Percentiles rank a stretch among this genome's conserved stretches.
Evolutionary conservation across 2,113 vertebrate genomes (phyloP).

Genomic region (Eulemur rufifrons): DNA sequence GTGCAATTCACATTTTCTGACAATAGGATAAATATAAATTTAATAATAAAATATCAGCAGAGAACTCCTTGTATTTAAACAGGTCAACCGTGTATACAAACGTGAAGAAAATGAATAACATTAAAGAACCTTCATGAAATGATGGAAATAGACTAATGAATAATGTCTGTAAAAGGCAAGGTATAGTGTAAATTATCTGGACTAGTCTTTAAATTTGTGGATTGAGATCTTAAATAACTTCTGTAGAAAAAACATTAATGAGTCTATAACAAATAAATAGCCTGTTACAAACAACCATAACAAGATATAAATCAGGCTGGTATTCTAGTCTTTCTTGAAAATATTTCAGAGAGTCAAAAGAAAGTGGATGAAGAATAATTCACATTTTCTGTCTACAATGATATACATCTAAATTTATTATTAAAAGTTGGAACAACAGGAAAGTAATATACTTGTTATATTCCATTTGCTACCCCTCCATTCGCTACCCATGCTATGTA

Average conservation of each 20-base stretch:
- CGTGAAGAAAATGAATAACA: background rate
- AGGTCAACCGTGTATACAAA: background rate
- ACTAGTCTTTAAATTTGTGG: background rate
- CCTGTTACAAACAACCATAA: background rate
- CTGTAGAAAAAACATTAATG: background rate
- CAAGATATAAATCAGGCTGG: background rate
- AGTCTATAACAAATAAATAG: background rate
- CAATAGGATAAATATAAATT: conserved; percentile 19
- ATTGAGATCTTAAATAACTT: background rate
- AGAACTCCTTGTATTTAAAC: background rate
- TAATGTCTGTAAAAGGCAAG: background rate
- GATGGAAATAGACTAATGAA: background rate
- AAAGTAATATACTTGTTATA: background rate
- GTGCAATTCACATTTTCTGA: background rate
- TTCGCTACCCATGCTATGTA: too few species aligned
- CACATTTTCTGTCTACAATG: background rate
- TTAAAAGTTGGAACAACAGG: background rate
- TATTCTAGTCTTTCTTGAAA: background rate
- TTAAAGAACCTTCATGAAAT: background rate
- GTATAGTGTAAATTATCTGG: background rate
- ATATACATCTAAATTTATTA: background rate
- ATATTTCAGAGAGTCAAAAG: background rate
- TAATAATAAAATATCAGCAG: background rate
- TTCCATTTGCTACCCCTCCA: background rate
- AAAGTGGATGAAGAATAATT: background rate